Evolutionary conservation across 35 echinoderm and acorn worm species (phyloP), one percentile per base, ranked within the genome.

Genomic region (Eucidaris tribuloides): DNA sequence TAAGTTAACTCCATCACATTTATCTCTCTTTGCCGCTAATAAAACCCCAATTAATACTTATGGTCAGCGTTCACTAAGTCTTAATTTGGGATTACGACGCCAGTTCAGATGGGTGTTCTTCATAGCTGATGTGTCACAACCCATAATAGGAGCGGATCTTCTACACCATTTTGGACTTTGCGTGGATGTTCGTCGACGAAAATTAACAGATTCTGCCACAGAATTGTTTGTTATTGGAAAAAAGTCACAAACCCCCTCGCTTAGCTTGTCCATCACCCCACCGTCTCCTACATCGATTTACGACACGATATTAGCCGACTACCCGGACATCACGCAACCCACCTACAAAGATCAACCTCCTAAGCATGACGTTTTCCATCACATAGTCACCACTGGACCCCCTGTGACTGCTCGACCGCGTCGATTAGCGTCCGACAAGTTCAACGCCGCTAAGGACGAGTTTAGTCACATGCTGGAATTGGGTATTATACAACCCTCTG

Each of bases 381-480:
- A 74, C 81, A 90, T 90, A 14, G 20, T 43, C 3, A 84, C 88
- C 5, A 48, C 0, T 29, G 88, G 80, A 4, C 65, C 41, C 17
- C 81, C 88, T 19, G 71, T 91, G 15, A 7, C 58, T 46, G 61
- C 82, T 37, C 41, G 71, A 5, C 64, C 82, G 18, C 63, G 64
- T 6, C 63, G 23, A 28, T 45, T 85, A 32, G 62, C 82, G 9
- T 44, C 82, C 7, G 87, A 90, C 36, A 44, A 32, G 17, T 42
- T 77, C 14, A 45, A 43, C 35, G 43, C 78, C 31, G 87, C 80
- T 11, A 4, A 83, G 38, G 65, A 74, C 20, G 87, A 91, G 71
- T 90, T 91, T 45, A 56, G 85, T 19, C 88, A 91, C 42, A 84
- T 84, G 71, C 6, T 91, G 74, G 64, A 91, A 35, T 60, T 91